phyloP scores from a whole-genome alignment of 2,797 vertebrate species.

The Enteromius mattozi region DNA sequence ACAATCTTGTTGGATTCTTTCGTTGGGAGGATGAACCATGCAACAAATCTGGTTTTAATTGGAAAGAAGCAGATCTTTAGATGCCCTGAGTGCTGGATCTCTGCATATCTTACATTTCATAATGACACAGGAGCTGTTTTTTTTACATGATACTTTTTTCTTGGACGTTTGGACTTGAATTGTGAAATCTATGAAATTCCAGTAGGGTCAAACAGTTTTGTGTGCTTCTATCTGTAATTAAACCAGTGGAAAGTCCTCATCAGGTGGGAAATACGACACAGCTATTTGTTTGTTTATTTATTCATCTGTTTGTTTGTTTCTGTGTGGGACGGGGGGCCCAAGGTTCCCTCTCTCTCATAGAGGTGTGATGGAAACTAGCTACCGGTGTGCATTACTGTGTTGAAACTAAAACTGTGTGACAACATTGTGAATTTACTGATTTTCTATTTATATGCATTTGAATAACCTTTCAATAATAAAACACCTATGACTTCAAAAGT shows the following conservation, averaged over 20 bases:
- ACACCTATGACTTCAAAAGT: not conserved
- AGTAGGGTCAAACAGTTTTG: not conserved
- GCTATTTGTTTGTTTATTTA: slow-evolving; percentile 42
- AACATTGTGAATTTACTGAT: slow-evolving; percentile 22
- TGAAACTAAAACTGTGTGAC: slow-evolving; percentile 45
- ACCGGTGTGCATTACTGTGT: slow-evolving; percentile 32
- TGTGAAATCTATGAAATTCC: slow-evolving; percentile 36
- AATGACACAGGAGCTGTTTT: not conserved
- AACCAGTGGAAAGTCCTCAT: slow-evolving; percentile 45
- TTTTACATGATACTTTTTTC: not conserved
- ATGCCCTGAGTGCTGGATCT: slow-evolving; percentile 3
- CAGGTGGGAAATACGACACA: slow-evolving; percentile 26
- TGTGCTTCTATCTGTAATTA: slow-evolving; percentile 44
- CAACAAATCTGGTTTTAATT: slow-evolving; percentile 20
- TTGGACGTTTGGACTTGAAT: not conserved
- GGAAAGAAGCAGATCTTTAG: slow-evolving; percentile 5
- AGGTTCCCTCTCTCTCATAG: slow-evolving; percentile 29
- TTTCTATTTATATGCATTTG: slow-evolving; percentile 12
- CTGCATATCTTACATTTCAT: not conserved
- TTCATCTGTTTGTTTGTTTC: slow-evolving; percentile 48
- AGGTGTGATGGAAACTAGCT: slow-evolving; percentile 37
- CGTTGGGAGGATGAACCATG: slow-evolving; percentile 38
- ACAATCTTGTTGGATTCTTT: slow-evolving; percentile 26
- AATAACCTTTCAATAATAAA: slow-evolving; percentile 24
- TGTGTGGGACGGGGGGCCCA: slow-evolving; percentile 27